Evolutionary conservation across 2,888 invertebrate species (phyloP), one percentile per base, ranked within the genome.

Genomic region (Rhodophaea formosa): DNA sequence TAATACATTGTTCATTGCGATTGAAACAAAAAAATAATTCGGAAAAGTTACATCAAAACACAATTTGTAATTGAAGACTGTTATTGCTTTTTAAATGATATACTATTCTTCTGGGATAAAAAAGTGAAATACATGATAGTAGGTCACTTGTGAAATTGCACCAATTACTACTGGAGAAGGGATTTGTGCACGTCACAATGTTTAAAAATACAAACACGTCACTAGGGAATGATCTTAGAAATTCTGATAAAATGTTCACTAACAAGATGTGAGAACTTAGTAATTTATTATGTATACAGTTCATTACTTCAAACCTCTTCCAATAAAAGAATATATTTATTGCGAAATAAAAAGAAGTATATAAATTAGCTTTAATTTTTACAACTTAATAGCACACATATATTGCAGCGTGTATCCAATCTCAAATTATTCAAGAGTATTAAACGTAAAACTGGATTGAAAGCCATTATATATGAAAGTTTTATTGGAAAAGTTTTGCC

Each of bases 151-250:
- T 47, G 51, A 63, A 47, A 66, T 62, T 60, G 60, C 58, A 65
- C 58, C 56, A 47, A 61, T 57, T 53, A 60, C 62, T 59, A 63
- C 61, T 63, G 63, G 69, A 68, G 64, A 62, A 56, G 55, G 66
- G 68, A 67, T 79, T 86, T 86, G 84, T 86, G 86, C 83, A 82
- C 74, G 67, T 71, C 73, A 77, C 73, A 76, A 71, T 71, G 64
- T 69, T 66, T 63, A 65, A 64, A 67, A 67, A 64, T 62, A 73
- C 60, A 65, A 67, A 69, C 65, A 63, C 61, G 64, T 68, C 67
- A 66, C 66, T 66, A 69, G 75, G 81, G 77, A 82, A 84, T 82
- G 79, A 66, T 75, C 57, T 65, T 62, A 60, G n/a, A n/a, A 66
- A 64, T 59, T 62, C 59, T 65, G 62, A 57, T 63, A 57, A 67